Conservation (phyloP, 2,797 vertebrate genomes). For the Artibeus jamaicensis region DNA sequence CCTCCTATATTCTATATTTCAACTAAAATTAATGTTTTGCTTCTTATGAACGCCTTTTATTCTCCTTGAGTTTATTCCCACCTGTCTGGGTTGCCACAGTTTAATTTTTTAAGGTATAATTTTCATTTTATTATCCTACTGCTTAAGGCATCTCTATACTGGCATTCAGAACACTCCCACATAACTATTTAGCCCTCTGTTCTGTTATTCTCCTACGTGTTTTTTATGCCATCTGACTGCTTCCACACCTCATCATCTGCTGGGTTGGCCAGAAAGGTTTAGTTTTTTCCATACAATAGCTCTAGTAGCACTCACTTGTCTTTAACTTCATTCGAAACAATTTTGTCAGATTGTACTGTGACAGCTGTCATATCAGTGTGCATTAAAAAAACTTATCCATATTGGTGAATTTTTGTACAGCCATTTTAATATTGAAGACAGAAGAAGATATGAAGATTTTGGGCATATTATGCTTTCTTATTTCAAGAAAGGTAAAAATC, state of each 20-base stretch:
- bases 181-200: background rate
- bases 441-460: too few relatives aligned
- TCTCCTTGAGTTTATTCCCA: background rate
- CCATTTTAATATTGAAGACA: too few relatives aligned
- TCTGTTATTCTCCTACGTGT: background rate
- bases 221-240: background rate
- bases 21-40: background rate
- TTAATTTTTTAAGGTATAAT: background rate
- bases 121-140: background rate
- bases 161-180: background rate
- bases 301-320: too few relatives aligned
- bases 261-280: too few relatives aligned
- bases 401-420: too few relatives aligned
- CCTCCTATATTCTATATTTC: background rate
- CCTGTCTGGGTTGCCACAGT: background rate
- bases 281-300: too few relatives aligned
- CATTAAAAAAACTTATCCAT: too few relatives aligned
- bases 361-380: too few relatives aligned
- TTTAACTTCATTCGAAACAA: too few relatives aligned
- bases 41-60: background rate
- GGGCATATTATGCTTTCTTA: too few relatives aligned
- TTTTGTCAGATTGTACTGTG: too few relatives aligned
- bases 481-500: too few relatives aligned
- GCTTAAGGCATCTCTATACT: background rate
- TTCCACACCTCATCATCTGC: background rate